phyloP scores from a whole-genome alignment of 2,797 vertebrate genomes.

The Emys orbicularis region DNA sequence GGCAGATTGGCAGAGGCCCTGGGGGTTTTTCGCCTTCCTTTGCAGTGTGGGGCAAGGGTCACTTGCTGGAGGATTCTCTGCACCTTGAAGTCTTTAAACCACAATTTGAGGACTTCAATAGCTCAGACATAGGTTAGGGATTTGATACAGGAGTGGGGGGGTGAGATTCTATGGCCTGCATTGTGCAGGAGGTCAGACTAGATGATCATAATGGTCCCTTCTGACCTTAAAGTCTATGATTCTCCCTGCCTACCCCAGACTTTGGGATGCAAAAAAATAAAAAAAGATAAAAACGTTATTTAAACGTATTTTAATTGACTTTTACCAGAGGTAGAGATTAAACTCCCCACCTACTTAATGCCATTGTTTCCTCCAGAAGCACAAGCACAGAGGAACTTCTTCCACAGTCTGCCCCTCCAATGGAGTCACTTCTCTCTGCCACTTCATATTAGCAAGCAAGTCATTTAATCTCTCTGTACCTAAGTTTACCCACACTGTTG shows the following conservation, averaged over 20 bases:
- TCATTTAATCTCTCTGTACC: not conserved
- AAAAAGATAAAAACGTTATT: not conserved
- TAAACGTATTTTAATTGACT: not conserved
- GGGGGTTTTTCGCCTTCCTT: too few relatives aligned
- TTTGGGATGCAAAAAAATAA: not conserved
- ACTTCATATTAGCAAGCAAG: not conserved
- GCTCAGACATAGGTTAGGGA: too few relatives aligned
- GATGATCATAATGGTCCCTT: too few relatives aligned
- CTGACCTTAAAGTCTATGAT: too few relatives aligned
- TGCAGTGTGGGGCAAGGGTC: too few relatives aligned
- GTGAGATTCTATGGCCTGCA: too few relatives aligned
- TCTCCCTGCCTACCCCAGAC: not conserved
- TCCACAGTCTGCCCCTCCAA: not conserved
- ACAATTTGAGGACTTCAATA: too few relatives aligned
- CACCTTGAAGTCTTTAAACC: not conserved
- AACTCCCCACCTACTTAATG: not conserved
- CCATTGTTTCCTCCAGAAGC: not conserved
- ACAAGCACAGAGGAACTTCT: not conserved
- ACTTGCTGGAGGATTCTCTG: not conserved
- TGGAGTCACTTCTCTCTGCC: not conserved
- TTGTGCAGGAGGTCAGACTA: too few relatives aligned
- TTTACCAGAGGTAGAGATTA: not conserved
- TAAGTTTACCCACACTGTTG: not conserved
- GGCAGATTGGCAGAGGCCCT: too few relatives aligned
- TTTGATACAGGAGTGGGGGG: too few relatives aligned